Evolutionary conservation across 2,113 vertebrate genomes (phyloP), one percentile per base, ranked within the genome.

Genomic region (Otis tarda): DNA sequence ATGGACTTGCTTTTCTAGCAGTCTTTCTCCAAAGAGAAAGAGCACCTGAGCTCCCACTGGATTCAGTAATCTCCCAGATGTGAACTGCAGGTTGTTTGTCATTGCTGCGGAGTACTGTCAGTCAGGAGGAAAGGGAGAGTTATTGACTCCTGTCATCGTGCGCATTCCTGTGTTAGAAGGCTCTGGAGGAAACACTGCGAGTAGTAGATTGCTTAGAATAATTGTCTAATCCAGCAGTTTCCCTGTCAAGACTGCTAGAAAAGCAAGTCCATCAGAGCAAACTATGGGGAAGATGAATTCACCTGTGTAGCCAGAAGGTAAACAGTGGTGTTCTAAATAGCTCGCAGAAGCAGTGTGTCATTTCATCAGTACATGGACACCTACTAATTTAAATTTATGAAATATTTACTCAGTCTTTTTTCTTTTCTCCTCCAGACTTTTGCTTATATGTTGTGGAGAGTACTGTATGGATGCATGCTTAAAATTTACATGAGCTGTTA

Each of bases 311-410:
- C 60, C 35, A 59, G 37, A 63, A 49, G 22, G 31, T 90, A 56
- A 65, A 35, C 9, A 39, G 33, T 4, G 0, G 30, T 63, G 22
- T 57, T 79, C 18, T 49, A 11, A 89, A n/a, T 57, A 61, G 45
- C 19, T 71, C 4, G 2, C 15, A 76, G 63, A 79, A 85, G 59
- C 1, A 10, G 16, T 11, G 5, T 71, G 33, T 71, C 0, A 1
- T 79, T 93, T 93, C 14, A 41, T 85, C 31, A 45, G 0, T 57
- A 10, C 24, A 13, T 60, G 35, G 39, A 12, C 23, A 56, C 4
- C 8, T 91, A 19, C 20, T 87, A 18, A 61, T 76, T 37, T 52
- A 52, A 71, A 73, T 50, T 87, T 84, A 47, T 56, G 25, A 87
- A 55, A 67, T 76, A 31, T 33, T 45, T 92, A 15, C 19, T 39